phyloP scores from a whole-genome alignment of 2,113 vertebrate species.

The Bujurquina vittata region DNA sequence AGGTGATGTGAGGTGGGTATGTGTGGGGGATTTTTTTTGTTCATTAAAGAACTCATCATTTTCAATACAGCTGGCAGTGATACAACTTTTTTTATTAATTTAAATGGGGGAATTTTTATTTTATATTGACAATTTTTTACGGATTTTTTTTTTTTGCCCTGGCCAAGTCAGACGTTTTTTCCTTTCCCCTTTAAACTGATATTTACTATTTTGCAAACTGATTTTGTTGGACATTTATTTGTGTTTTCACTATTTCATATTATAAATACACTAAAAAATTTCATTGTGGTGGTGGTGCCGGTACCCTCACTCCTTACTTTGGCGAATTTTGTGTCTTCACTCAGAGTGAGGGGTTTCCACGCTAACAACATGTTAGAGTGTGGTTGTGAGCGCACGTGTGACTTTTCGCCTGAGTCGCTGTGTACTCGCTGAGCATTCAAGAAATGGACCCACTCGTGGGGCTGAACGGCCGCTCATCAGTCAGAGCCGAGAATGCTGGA shows the following conservation, averaged over 20 bases:
- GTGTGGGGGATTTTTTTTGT: neutral
- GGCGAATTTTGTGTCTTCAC: too few relatives aligned
- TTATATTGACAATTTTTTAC: neutral
- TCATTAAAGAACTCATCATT: neutral
- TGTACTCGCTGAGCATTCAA: neutral
- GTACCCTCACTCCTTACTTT: too few relatives aligned
- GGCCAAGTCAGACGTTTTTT: neutral
- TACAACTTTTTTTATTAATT: constrained; percentile 3
- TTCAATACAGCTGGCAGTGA: neutral
- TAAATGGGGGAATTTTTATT: neutral
- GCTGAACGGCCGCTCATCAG: neutral
- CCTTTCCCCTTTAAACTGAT: neutral
- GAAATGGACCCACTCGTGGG: neutral
- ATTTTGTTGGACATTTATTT: neutral
- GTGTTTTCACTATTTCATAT: neutral
- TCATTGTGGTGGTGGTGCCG: too few relatives aligned
- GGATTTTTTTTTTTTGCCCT: neutral
- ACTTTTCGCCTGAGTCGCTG: neutral
- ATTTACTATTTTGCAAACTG: neutral
- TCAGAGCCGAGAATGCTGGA: neutral
- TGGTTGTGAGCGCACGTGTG: neutral
- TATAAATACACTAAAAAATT: neutral
- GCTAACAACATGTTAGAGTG: neutral
- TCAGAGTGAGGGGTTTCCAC: too few relatives aligned
- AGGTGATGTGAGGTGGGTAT: neutral